Percentiles rank a stretch among this genome's conserved stretches.
phyloP scores from a whole-genome alignment of 2,797 vertebrate genomes.

The Menidia menidia region DNA sequence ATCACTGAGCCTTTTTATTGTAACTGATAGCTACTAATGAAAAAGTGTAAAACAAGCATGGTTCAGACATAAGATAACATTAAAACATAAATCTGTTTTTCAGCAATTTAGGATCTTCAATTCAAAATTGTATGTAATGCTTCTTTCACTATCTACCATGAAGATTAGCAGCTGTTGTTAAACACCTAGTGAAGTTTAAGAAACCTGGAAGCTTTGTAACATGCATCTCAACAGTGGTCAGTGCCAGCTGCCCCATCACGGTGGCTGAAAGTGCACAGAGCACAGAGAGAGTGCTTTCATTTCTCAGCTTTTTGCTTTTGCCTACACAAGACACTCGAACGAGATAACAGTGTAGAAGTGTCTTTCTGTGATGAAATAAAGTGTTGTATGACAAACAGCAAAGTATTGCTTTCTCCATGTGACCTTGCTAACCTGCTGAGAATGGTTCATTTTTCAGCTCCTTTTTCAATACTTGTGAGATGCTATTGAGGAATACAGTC shows the following conservation, averaged over 20 bases:
- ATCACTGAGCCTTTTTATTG: too few species aligned
- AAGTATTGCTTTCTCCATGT: conserved; percentile 16
- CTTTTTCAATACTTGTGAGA: neutral
- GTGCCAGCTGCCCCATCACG: neutral
- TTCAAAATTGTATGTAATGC: neutral
- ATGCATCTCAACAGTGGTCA: neutral
- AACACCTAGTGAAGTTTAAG: conserved; percentile 6
- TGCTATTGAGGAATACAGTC: conserved; percentile 25
- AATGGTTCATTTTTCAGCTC: conserved; percentile 20
- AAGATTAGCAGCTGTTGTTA: neutral
- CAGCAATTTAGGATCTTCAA: neutral
- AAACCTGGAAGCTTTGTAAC: neutral
- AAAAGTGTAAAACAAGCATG: too few species aligned
- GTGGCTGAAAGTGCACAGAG: conserved; percentile 6
- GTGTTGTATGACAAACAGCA: conserved; percentile 21
- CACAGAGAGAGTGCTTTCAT: neutral
- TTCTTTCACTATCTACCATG: neutral
- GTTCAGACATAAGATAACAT: too few species aligned
- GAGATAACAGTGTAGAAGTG: conserved; percentile 24
- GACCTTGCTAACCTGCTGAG: conserved; percentile 30
- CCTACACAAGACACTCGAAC: conserved; percentile 2
- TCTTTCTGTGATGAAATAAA: conserved; percentile 22
- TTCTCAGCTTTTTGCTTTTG: conserved; percentile 1
- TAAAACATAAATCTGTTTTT: neutral
- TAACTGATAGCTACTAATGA: too few species aligned